Base-by-base conservation (phyloP, 2,113 vertebrate genomes). In the Anthoscopus minutus region DNA sequence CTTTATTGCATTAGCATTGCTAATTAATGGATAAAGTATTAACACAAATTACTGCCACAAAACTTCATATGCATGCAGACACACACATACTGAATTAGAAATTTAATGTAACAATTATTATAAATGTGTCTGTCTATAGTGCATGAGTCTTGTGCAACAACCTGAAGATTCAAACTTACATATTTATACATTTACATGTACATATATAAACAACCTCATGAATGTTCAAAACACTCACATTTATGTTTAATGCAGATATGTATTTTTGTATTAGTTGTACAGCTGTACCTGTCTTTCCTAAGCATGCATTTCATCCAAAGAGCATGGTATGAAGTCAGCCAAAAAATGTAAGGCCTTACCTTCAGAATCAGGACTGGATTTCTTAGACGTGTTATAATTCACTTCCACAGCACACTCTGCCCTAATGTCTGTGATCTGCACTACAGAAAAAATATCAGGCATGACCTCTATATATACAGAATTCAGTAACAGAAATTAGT, bases 261-360 rank as follows among this genome's bases (percentile, higher is more conserved):
- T 16, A 37, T 71, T 71, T 89, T 51, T 67, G 4, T 16, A 14
- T 27, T 54, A 40, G 3, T 30, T 64, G 24, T 20, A 74, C 22
- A 35, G 17, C 13, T 85, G 33, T 11, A 45, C 11, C 10, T 60
- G 20, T 65, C 21, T 91, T 90, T 91, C 23, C 33, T 81, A 25
- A 90, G 25, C 33, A 71, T 38, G 7, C 72, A 88, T 62, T 93
- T 92, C 6, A 69, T 33, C 61, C n/a, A 93, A 85, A 89, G 4
- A 66, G 28, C 23, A 47, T 4, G 0, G 4, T 40, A 31, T 15
- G 50, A 19, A 96, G 25, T 91, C 82, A 84, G 83, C 81, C 28
- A 96, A 94, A 84, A 86, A 95, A 82, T 61, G 18, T 20, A 96
- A 65, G 90, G 48, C 74, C 81, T 97, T 98, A 98, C 97, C 97